These are phyloP conservation scores for Phrynocephalus versicolor DNA, from an alignment of 2,113 vertebrate species.

Conservation along the genomic window DNA sequence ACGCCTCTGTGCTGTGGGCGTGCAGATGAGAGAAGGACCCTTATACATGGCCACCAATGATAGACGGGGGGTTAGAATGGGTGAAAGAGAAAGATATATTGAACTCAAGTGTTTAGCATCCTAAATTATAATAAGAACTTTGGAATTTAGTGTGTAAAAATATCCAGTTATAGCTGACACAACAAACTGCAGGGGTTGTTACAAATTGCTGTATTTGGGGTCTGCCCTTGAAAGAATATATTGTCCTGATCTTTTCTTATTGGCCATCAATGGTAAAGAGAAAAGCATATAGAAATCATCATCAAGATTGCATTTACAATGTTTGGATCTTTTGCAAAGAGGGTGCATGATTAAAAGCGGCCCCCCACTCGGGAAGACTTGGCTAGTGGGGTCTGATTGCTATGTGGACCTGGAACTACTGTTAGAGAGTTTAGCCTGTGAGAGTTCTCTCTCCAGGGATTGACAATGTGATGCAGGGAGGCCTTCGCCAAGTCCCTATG, in stretches of 20 bases:
- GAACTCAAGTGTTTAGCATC: background rate
- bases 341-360: background rate
- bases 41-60: background rate
- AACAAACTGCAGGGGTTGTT: background rate
- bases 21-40: background rate
- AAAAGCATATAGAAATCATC: background rate
- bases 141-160: constrained; percentile 5
- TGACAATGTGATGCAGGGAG: background rate
- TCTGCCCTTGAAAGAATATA: background rate
- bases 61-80: background rate
- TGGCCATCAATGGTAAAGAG: background rate
- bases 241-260: background rate
- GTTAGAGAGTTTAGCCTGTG: background rate
- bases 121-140: background rate
- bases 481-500: background rate
- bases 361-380: background rate
- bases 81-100: background rate
- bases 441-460: background rate
- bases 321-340: background rate
- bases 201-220: background rate
- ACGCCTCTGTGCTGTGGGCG: background rate
- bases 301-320: background rate
- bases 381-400: too few relatives aligned
- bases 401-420: background rate
- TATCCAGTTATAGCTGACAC: background rate